phyloP scores from a whole-genome alignment of 2,113 vertebrate genomes.

The Eulemur macaco region DNA sequence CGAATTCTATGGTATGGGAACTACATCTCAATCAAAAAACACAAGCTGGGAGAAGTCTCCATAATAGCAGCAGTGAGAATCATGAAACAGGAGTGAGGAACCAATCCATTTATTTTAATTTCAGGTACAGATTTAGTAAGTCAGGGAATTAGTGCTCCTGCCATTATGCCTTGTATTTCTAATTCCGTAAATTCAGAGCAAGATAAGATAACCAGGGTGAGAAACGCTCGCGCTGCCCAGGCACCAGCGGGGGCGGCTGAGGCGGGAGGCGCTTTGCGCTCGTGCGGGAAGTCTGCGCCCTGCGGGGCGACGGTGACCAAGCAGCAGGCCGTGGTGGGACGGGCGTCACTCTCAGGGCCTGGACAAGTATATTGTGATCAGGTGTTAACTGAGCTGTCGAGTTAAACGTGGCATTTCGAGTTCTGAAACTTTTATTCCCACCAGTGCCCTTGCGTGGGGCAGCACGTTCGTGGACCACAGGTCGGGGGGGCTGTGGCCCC shows the following conservation, averaged over 20 bases:
- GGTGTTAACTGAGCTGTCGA: fast-evolving
- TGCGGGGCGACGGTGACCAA: fast-evolving
- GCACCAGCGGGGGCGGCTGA: fast-evolving
- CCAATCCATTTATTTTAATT: neutral
- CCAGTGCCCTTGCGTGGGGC: fast-evolving
- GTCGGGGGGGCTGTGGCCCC: fast-evolving
- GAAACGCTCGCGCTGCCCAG: neutral
- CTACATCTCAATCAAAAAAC: neutral
- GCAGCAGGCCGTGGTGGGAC: fast-evolving
- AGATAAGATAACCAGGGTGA: constrained; percentile 72
- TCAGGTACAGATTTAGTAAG: neutral
- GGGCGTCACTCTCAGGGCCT: fast-evolving
- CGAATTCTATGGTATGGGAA: neutral
- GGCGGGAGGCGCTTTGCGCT: neutral
- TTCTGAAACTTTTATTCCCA: neutral
- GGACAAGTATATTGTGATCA: fast-evolving
- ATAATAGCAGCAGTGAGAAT: fast-evolving
- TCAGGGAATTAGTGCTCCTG: constrained; percentile 51
- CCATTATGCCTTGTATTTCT: constrained; percentile 54
- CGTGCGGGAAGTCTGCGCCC: fast-evolving
- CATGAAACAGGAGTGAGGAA: neutral
- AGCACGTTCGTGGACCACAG: fast-evolving
- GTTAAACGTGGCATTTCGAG: fast-evolving
- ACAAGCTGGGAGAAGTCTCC: neutral
- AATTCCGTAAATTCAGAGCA: constrained; percentile 70